A percentile compares a stretch with the other conserved stretches of the same genome.
Conservation (phyloP, 2,888 invertebrate species). For the Drosophila cognata region DNA sequence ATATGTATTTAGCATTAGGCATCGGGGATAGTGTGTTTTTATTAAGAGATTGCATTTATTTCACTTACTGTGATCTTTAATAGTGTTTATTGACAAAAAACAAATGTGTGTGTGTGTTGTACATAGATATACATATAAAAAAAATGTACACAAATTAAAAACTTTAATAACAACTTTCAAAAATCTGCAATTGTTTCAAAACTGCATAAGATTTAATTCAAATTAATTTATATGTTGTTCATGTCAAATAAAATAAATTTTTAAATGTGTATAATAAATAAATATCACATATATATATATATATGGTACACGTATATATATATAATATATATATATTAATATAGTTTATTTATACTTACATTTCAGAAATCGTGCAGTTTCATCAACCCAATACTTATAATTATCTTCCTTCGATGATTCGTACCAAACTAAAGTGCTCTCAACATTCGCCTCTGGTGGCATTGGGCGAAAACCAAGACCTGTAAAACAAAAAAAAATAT, state of each 20-base stretch:
- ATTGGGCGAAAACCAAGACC: conserved; percentile 98
- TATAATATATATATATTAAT: background rate
- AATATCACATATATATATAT: background rate
- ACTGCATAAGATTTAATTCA: background rate
- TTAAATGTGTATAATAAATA: background rate
- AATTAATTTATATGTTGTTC: background rate
- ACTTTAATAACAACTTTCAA: background rate
- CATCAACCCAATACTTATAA: conserved; percentile 91
- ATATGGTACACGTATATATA: background rate
- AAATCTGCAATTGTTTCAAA: background rate
- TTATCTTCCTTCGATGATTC: conserved; percentile 88
- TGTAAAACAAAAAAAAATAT: conserved; percentile 83
- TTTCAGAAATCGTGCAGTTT: conserved; percentile 91
- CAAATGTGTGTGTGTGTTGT: conserved; percentile 21
- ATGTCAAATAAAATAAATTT: background rate
- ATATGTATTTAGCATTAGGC: conserved; percentile 34
- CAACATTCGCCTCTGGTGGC: conserved; percentile 95
- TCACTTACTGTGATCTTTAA: conserved; percentile 72
- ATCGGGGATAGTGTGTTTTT: background rate
- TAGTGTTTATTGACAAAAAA: conserved; percentile 41
- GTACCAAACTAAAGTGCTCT: conserved; percentile 98
- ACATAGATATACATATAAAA: conserved; percentile 29
- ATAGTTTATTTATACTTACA: conserved; percentile 86
- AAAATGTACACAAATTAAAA: conserved; percentile 28
- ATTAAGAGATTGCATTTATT: conserved; percentile 1